Conservation (phyloP, 2,888 invertebrate species). For the Teinopalpus imperialis region DNA sequence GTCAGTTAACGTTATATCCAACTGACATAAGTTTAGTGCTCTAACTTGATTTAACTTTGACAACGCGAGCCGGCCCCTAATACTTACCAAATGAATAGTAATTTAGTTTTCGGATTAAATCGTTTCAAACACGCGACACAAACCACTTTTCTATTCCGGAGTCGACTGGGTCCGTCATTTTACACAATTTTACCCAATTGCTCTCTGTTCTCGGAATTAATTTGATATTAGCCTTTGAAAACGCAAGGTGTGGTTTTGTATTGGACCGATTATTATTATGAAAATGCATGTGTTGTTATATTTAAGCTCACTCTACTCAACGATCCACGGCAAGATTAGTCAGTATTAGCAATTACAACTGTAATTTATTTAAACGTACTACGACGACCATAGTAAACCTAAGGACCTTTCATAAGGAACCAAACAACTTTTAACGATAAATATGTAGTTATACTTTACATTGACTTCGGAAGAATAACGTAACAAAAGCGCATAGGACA, state of each 20-base stretch:
- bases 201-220: conserved; percentile 79
- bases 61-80: conserved; percentile 67
- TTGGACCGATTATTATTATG: conserved; percentile 70
- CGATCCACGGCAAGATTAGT: conserved; percentile 61
- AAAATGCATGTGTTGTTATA: conserved; percentile 53
- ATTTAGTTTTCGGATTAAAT: conserved; percentile 80
- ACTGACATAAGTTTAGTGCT: conserved; percentile 26
- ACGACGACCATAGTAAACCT: too few relatives aligned
- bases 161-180: conserved; percentile 76
- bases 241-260: conserved; percentile 78
- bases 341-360: conserved; percentile 44
- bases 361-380: too few relatives aligned
- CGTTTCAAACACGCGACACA: conserved; percentile 79
- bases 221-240: conserved; percentile 81
- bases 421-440: too few relatives aligned
- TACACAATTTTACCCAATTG: conserved; percentile 81
- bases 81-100: conserved; percentile 79
- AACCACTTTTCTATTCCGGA: conserved; percentile 80
- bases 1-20: neutral
- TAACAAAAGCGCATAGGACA: too few relatives aligned
- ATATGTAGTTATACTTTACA: too few relatives aligned
- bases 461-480: too few relatives aligned
- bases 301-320: conserved; percentile 50
- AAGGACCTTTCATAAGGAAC: too few relatives aligned
- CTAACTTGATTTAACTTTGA: conserved; percentile 64